Percentiles rank a stretch among this genome's conserved stretches.
Conservation (phyloP, 2,888 invertebrate species). For the Unio delphinus region DNA sequence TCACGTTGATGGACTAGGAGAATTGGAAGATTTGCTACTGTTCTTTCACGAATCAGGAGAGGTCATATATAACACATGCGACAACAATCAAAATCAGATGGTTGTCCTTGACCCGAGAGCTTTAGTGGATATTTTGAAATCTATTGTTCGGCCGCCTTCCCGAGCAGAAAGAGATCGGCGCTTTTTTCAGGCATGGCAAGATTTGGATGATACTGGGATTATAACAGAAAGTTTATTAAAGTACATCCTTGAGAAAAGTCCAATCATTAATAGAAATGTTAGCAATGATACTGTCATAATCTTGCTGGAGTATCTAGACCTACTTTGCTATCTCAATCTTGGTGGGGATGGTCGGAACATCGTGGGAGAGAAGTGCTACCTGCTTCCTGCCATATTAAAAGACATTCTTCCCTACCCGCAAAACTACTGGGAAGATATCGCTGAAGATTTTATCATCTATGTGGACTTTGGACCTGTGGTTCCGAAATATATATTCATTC, state of each 20-base stretch:
- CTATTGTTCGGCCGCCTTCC: conserved; percentile 20
- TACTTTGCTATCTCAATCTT: conserved; percentile 22
- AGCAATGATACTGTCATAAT: conserved; percentile 9
- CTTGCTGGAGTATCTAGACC: conserved; percentile 22
- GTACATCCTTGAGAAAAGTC: conserved; percentile 19
- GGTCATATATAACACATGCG: conserved; percentile 36
- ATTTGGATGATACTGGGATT: conserved; percentile 19
- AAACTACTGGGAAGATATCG: conserved; percentile 26
- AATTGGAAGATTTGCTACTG: conserved; percentile 33
- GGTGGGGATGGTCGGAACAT: conserved; percentile 19
- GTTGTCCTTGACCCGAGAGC: conserved; percentile 38
- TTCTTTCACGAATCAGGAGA: conserved; percentile 38
- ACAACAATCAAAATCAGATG: conserved; percentile 35
- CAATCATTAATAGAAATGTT: conserved; percentile 10
- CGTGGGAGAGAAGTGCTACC: conserved; percentile 20
- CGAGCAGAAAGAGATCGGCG: conserved; percentile 14
- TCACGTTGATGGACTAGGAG: conserved; percentile 16
- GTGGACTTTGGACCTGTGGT: conserved; percentile 27
- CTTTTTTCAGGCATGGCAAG: conserved; percentile 23
- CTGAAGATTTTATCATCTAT: conserved; percentile 20
- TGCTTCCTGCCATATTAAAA: conserved; percentile 31
- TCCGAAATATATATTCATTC: conserved; percentile 31
- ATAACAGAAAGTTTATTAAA: conserved; percentile 13
- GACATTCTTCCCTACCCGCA: conserved; percentile 23
- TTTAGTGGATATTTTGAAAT: conserved; percentile 31